Percentiles rank a stretch among this genome's conserved stretches.
Evolutionary conservation across 2,113 vertebrate genomes (phyloP).

Genomic region (Perognathus longimembris): DNA sequence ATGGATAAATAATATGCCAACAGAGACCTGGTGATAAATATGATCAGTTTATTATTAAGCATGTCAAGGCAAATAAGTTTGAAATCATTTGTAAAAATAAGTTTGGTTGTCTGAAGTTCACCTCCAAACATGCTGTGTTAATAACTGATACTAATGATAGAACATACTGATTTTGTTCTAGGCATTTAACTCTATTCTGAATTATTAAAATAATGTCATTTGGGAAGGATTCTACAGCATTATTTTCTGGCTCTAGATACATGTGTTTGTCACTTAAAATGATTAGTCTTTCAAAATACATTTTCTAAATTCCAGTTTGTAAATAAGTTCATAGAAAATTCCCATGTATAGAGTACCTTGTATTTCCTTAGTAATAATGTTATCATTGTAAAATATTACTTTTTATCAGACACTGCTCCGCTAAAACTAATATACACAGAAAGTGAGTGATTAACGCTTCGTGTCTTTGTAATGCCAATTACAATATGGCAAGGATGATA

Average conservation of each 20-base stretch:
- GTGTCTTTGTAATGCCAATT: background rate
- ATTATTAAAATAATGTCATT: background rate
- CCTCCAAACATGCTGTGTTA: background rate
- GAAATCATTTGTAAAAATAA: background rate
- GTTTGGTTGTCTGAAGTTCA: background rate
- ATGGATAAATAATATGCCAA: background rate
- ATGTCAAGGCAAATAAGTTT: background rate
- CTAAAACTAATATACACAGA: background rate
- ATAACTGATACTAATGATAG: background rate
- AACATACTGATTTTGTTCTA: background rate
- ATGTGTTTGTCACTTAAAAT: background rate
- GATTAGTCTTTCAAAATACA: background rate
- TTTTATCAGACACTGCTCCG: background rate
- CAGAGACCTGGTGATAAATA: background rate
- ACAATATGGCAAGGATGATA: conserved; percentile 27
- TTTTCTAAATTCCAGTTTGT: background rate
- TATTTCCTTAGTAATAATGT: background rate
- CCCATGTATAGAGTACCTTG: background rate
- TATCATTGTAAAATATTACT: conserved; percentile 10
- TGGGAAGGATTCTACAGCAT: background rate
- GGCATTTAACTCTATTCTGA: background rate
- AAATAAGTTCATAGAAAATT: background rate
- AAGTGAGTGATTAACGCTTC: background rate
- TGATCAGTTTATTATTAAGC: background rate
- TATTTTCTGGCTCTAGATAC: background rate